These are phyloP conservation scores for Peucedramus taeniatus DNA, from an alignment of 2,113 vertebrate species.

Conservation along the genomic window DNA sequence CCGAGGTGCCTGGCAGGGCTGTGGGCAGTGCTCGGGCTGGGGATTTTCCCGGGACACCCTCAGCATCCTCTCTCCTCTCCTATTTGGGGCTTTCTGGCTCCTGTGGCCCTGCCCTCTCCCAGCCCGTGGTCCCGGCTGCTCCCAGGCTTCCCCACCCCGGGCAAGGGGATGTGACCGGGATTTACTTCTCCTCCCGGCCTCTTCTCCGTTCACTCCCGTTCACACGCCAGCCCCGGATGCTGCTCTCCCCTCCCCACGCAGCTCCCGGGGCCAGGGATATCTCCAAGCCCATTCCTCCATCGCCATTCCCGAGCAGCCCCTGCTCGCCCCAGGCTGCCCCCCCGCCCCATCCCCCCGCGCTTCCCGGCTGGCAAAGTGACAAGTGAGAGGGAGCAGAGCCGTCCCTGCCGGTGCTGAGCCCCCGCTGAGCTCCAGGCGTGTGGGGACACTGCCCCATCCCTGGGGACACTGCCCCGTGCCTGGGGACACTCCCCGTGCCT, in stretches of 20 bases:
- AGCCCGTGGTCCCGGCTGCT: rapidly evolving
- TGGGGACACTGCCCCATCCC: not conserved
- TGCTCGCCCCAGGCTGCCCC: not conserved
- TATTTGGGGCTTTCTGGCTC: not conserved
- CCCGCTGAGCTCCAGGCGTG: rapidly evolving
- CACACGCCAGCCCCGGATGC: not conserved
- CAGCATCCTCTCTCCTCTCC: not conserved
- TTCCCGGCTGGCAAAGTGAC: not conserved
- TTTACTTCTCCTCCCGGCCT: not conserved
- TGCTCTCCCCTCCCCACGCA: not conserved
- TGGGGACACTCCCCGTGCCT: not conserved
- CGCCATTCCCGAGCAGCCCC: not conserved
- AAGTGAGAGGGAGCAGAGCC: not conserved
- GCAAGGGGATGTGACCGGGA: not conserved
- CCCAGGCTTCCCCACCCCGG: rapidly evolving
- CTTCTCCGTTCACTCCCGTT: not conserved
- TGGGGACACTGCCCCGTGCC: not conserved
- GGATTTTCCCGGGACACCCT: not conserved
- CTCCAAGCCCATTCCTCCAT: not conserved
- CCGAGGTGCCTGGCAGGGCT: not conserved
- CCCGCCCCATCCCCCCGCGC: too few relatives aligned
- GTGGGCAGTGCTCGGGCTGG: rapidly evolving
- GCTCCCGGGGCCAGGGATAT: not conserved
- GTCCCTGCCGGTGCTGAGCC: not conserved
- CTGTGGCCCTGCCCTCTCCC: rapidly evolving